Conservation (phyloP, 64 coral and sea anemone genomes). For the Acropora tenuis region DNA sequence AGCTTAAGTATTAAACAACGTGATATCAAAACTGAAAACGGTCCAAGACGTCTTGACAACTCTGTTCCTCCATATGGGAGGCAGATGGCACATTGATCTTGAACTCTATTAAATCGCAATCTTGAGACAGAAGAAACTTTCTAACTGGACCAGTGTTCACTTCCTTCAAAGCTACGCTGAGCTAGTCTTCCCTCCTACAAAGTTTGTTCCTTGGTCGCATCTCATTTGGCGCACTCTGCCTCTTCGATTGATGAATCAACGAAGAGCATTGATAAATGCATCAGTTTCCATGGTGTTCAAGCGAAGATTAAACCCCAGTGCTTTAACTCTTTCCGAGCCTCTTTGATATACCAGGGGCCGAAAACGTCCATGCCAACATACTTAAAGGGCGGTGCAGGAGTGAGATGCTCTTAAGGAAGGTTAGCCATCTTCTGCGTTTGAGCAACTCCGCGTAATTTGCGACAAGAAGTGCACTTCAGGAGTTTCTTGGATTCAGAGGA, state of each 20-base stretch:
- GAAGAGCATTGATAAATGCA: constrained; percentile 53
- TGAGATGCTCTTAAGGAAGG: constrained; percentile 37
- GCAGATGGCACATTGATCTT: constrained; percentile 44
- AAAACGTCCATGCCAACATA: constrained; percentile 57
- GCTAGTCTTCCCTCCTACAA: constrained; percentile 42
- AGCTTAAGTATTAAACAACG: too few relatives aligned
- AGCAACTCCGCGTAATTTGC: not conserved
- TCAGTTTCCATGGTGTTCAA: constrained; percentile 29
- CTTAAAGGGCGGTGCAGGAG: constrained; percentile 30
- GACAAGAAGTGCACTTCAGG: constrained; percentile 31
- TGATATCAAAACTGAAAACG: too few relatives aligned
- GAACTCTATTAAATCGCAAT: constrained; percentile 39
- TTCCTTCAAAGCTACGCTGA: constrained; percentile 32
- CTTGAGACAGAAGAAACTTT: not conserved
- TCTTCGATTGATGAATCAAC: constrained; percentile 44
- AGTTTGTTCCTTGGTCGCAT: constrained; percentile 56
- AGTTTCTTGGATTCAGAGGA: not conserved
- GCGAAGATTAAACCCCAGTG: constrained; percentile 48
- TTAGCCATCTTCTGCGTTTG: constrained; percentile 57
- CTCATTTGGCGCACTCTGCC: constrained; percentile 38
- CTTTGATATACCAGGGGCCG: constrained; percentile 43
- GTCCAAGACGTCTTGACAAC: too few relatives aligned
- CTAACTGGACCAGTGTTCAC: constrained; percentile 1
- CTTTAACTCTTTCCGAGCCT: constrained; percentile 35
- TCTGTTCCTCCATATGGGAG: constrained; percentile 33